A percentile compares a stretch with the other conserved stretches of the same genome.
Conservation (phyloP, 2,888 invertebrate species). For the Eilema sororculum region DNA sequence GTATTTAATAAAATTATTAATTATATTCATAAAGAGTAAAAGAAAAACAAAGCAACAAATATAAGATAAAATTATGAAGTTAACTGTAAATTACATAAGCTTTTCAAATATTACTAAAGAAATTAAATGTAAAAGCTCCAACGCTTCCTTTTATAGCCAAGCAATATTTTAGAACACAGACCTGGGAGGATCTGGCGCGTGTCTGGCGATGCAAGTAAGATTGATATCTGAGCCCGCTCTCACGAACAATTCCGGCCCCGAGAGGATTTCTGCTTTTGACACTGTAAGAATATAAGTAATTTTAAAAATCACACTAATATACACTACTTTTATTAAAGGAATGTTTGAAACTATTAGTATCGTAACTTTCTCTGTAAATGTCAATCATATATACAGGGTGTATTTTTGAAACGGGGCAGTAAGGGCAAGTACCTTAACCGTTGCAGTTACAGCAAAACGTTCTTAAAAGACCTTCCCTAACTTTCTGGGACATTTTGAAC, state of each 20-base stretch:
- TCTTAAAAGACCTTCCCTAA: too few relatives aligned
- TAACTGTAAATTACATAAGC: not conserved
- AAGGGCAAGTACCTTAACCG: too few relatives aligned
- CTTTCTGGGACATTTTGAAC: too few relatives aligned
- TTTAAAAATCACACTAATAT: not conserved
- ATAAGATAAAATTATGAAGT: not conserved
- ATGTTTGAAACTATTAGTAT: not conserved
- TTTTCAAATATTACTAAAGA: not conserved
- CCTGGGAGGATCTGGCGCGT: slow-evolving; percentile 93
- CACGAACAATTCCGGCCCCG: slow-evolving; percentile 94
- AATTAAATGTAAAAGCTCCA: slow-evolving; percentile 1
- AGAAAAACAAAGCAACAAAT: not conserved
- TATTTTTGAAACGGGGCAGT: too few relatives aligned
- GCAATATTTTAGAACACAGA: slow-evolving; percentile 78
- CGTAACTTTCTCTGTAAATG: not conserved
- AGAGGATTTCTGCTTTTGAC: slow-evolving; percentile 95
- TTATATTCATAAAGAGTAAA: not conserved
- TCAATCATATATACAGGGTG: too few relatives aligned
- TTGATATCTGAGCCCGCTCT: slow-evolving; percentile 96
- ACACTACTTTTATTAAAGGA: not conserved
- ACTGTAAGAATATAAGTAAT: slow-evolving; percentile 85
- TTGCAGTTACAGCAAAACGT: too few relatives aligned
- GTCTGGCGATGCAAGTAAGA: slow-evolving; percentile 94
- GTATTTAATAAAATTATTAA: too few relatives aligned
- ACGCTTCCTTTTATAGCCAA: slow-evolving; percentile 16